Conservation (phyloP, 2,113 vertebrate species). For the Alectura lathami region DNA sequence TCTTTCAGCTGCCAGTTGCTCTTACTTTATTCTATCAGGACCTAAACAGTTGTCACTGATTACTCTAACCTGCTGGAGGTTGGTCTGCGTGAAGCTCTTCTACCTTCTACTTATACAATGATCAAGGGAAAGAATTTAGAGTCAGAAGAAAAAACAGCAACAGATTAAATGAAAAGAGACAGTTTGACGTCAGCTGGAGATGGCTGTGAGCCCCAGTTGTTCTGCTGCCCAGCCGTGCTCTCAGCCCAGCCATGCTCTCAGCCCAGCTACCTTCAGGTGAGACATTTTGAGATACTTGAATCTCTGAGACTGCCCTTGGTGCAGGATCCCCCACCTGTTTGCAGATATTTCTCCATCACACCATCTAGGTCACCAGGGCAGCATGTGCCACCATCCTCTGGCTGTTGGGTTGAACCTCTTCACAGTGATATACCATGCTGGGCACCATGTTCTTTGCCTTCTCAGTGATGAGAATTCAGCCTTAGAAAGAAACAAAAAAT, state of each 20-base stretch:
- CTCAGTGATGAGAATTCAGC: not conserved
- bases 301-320: not conserved
- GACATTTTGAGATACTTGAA: not conserved
- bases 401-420: not conserved
- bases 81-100: not conserved
- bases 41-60: not conserved
- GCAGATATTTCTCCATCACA: not conserved
- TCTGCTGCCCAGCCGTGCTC: not conserved
- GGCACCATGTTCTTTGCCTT: not conserved
- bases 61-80: not conserved
- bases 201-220: not conserved
- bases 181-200: not conserved
- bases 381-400: not conserved
- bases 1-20: not conserved
- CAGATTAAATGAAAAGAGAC: constrained; percentile 8
- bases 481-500: not conserved
- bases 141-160: not conserved
- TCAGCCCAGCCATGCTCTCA: not conserved
- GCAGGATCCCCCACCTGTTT: not conserved
- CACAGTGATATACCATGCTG: accelerated
- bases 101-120: not conserved
- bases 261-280: not conserved
- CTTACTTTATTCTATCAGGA: not conserved
- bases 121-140: not conserved
- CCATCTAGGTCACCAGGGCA: not conserved